Conservation (phyloP, 1,140 invertebrate species). For the Drosophila burlai region DNA sequence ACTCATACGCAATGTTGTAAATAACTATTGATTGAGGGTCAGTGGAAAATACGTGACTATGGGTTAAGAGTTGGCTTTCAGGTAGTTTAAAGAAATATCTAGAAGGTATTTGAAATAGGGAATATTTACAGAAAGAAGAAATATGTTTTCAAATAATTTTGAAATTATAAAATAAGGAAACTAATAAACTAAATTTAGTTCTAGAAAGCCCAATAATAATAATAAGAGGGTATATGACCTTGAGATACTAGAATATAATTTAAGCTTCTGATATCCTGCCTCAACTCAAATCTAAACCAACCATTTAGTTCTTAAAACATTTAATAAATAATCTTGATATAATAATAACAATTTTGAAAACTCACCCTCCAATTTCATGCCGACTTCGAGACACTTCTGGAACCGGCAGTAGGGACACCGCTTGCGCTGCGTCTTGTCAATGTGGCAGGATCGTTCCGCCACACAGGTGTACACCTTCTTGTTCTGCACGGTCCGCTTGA, state of each 20-base stretch:
- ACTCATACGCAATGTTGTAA: conserved; percentile 50
- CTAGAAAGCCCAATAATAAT: background rate
- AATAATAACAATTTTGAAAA: conserved; percentile 50
- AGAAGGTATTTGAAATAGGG: background rate
- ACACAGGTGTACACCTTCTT: conserved; percentile 99
- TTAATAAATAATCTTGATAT: too few species aligned
- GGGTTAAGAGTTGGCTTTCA: background rate
- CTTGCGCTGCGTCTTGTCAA: conserved; percentile 99
- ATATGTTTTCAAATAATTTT: background rate
- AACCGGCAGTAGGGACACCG: conserved; percentile 99
- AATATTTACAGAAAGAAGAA: background rate
- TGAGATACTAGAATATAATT: background rate
- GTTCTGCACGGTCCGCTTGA: conserved; percentile 99
- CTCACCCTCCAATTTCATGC: conserved; percentile 99
- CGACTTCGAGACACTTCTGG: conserved; percentile 99
- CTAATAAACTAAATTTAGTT: background rate
- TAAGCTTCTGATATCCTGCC: too few species aligned
- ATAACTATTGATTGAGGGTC: conserved; percentile 49
- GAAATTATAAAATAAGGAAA: background rate
- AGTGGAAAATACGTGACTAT: conserved; percentile 36
- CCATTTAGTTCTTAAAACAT: background rate
- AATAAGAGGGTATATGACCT: too few species aligned
- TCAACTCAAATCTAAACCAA: background rate
- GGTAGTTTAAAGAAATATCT: background rate
- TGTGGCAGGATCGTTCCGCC: conserved; percentile 98